Percentiles rank a stretch among this genome's conserved stretches.
Conservation (phyloP, 1,140 invertebrate genomes). For the Lordiphosa collinella region DNA sequence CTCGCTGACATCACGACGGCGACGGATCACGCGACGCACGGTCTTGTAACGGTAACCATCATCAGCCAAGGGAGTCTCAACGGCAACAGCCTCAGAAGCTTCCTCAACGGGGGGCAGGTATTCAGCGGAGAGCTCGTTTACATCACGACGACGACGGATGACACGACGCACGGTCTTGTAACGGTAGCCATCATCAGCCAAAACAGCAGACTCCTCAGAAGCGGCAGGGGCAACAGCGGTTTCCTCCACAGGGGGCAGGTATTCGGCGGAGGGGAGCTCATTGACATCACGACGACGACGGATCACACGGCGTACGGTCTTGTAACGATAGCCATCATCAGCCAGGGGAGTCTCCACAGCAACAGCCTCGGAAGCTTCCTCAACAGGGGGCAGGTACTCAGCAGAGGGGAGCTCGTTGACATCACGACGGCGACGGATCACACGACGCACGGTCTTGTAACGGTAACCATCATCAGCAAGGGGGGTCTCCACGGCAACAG, state of each 20-base stretch:
- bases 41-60: conserved; percentile 63
- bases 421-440: conserved; percentile 53
- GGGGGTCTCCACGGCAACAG: conserved; percentile 20
- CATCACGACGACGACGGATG: conserved; percentile 61
- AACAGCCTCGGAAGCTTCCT: conserved; percentile 12
- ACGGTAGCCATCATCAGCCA: conserved; percentile 59
- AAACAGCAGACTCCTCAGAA: conserved; percentile 17
- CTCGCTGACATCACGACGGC: conserved; percentile 52
- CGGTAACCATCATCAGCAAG: conserved; percentile 54
- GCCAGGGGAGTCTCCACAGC: conserved; percentile 32
- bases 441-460: conserved; percentile 46
- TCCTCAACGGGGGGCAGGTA: conserved; percentile 40
- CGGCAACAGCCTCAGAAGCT: conserved; percentile 12
- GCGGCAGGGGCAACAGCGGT: background rate
- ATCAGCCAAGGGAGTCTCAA: conserved; percentile 46
- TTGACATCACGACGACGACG: conserved; percentile 59
- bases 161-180: conserved; percentile 57
- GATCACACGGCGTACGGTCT: conserved; percentile 48
- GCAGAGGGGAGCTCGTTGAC: conserved; percentile 36
- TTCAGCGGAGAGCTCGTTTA: conserved; percentile 36
- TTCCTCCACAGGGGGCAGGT: conserved; percentile 39
- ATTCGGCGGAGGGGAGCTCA: conserved; percentile 37
- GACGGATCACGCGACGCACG: conserved; percentile 55
- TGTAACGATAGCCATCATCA: conserved; percentile 65
- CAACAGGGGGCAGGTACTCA: conserved; percentile 35